Percentiles rank a stretch among this genome's conserved stretches.
Conservation (phyloP, 2,888 invertebrate species). For the Serrognathus titanus region DNA sequence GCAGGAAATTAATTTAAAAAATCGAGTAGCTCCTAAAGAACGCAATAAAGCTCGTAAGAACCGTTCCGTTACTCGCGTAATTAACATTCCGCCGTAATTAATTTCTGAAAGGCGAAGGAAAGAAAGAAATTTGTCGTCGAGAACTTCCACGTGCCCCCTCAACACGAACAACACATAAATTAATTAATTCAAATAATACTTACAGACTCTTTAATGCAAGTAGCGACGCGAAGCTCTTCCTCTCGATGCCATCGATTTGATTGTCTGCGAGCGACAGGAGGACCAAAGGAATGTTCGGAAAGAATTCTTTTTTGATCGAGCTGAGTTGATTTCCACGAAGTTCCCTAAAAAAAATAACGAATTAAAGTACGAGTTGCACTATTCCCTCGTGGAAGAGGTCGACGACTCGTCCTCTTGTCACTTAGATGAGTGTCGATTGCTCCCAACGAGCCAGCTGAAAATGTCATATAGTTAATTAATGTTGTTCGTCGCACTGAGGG, state of each 20-base stretch:
- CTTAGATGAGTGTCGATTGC: too few species aligned
- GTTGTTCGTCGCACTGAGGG: too few species aligned
- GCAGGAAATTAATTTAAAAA: too few species aligned
- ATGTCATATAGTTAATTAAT: too few species aligned
- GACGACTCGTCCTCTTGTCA: too few species aligned
- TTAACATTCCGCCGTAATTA: too few species aligned
- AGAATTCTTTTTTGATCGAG: constrained; percentile 39
- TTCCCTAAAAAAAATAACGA: constrained; percentile 31
- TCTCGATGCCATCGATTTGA: constrained; percentile 42
- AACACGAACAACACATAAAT: constrained; percentile 14
- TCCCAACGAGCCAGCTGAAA: too few species aligned
- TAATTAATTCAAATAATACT: constrained; percentile 35
- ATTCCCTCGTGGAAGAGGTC: too few species aligned
- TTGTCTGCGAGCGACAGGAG: constrained; percentile 53
- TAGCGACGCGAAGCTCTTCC: constrained; percentile 44
- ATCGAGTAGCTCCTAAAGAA: too few species aligned
- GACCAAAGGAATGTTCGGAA: constrained; percentile 45
- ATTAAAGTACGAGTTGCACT: background rate
- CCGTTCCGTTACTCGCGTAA: background rate
- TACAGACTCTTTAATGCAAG: constrained; percentile 49
- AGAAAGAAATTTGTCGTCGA: background rate
- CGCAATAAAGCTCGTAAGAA: background rate
- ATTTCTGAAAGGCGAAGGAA: constrained; percentile 6
- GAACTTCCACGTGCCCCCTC: background rate
- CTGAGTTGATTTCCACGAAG: constrained; percentile 49